Percentiles rank a stretch among this genome's conserved stretches.
Evolutionary conservation across 1,140 invertebrate genomes (phyloP).

Genomic region (Frieseomelitta varia): DNA sequence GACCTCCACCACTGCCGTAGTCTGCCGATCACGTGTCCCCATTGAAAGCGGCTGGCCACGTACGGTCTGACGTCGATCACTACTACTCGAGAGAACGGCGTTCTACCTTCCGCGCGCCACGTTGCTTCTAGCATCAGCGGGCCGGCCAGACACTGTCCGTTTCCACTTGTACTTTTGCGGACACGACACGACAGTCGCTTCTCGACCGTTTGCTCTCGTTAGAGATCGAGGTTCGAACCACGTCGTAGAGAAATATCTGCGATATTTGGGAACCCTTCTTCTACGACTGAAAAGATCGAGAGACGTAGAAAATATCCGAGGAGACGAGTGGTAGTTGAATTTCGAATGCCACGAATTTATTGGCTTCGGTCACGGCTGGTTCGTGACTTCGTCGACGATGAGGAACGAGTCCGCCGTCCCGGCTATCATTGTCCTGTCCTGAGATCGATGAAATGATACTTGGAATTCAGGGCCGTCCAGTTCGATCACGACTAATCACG

Average conservation of each 20-base stretch:
- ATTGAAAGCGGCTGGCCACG: slow-evolving; percentile 76
- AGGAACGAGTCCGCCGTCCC: not conserved
- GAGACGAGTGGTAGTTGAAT: not conserved
- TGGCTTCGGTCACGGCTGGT: slow-evolving; percentile 22
- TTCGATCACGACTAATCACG: slow-evolving; percentile 45
- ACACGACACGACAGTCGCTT: not conserved
- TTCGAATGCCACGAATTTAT: not conserved
- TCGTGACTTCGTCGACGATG: slow-evolving; percentile 32
- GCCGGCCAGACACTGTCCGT: slow-evolving; percentile 63
- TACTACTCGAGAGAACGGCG: slow-evolving; percentile 66
- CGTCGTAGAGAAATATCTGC: too few relatives aligned
- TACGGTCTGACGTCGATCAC: slow-evolving; percentile 73
- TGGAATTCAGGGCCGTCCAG: slow-evolving; percentile 40
- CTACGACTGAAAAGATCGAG: not conserved
- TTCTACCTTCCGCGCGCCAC: slow-evolving; percentile 18
- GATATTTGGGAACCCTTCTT: too few relatives aligned
- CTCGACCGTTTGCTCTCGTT: not conserved
- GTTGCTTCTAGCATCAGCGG: slow-evolving; percentile 24
- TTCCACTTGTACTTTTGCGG: slow-evolving; percentile 79
- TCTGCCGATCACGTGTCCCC: slow-evolving; percentile 71
- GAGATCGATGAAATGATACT: slow-evolving; percentile 28
- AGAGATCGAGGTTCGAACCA: too few relatives aligned
- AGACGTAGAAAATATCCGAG: not conserved
- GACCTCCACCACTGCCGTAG: slow-evolving; percentile 58
- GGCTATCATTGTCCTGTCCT: slow-evolving; percentile 21